Base-by-base conservation (phyloP, 2,113 vertebrate genomes). In the Nicator chloris region DNA sequence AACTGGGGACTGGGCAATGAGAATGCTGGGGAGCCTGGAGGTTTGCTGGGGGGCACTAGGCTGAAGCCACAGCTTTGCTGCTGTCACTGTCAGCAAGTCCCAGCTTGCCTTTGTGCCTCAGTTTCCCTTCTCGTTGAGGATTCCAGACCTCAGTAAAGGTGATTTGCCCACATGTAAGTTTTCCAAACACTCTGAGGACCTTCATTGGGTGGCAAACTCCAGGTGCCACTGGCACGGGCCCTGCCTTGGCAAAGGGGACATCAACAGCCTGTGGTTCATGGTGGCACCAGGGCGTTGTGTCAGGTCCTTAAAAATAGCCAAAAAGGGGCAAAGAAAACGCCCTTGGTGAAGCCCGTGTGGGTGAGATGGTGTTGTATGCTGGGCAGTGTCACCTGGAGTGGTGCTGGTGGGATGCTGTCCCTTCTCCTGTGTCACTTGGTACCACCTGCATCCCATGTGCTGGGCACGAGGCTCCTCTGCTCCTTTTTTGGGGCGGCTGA, bases 131-230 rank as follows among this genome's bases (percentile, higher is more conserved):
- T 85, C 23, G 2, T 7, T 10, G 15, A 13, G 27, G 28, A 53
- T 37, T 64, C 26, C 61, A 40, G 53, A 47, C 27, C 73, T 60
- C 60, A 13, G 2, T 2, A 30, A 28, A 49, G 26, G 20, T 4
- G 11, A 31, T 56, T 71, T 68, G 22, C 1, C 0, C 22, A 23
- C 39, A 7, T 0, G 0, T 3, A 31, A 56, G 27, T 26, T 86
- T 71, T 51, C 71, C 33, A 14, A 18, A 11, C 15, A 9, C 1
- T 9, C 50, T 33, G 42, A 39, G 11, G 33, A 54, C 33, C 17
- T 78, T 66, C 1, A 0, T 19, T 15, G n/a, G 30, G 72, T 1
- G 6, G 26, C 44, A 56, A 51, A 47, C 11, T 76, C 35, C 51
- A 35, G n/a, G 22, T 27, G 54, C 37, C 5, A 17, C 7, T 1